phyloP scores from a whole-genome alignment of 2,797 vertebrate species.

The Lagocephalus sceleratus region DNA sequence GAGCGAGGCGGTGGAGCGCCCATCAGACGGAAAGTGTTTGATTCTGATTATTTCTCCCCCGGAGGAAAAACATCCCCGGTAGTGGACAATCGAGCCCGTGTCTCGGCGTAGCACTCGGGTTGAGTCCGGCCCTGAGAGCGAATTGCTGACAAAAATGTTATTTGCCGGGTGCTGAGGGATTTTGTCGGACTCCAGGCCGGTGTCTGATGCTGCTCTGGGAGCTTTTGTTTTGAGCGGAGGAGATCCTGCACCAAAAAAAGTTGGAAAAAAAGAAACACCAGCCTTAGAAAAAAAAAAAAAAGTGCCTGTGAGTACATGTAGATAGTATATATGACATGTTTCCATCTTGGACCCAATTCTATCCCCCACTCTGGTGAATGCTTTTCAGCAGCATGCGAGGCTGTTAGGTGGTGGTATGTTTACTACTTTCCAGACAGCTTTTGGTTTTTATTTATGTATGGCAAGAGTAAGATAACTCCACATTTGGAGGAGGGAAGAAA shows the following conservation, averaged over 20 bases:
- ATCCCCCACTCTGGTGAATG: neutral
- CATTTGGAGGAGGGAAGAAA: neutral
- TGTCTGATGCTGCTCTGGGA: constrained; percentile 18
- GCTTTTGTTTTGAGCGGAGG: constrained; percentile 27
- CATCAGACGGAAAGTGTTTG: constrained; percentile 14
- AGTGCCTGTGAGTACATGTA: neutral
- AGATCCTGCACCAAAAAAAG: constrained; percentile 22
- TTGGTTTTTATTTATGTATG: neutral
- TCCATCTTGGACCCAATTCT: constrained; percentile 3
- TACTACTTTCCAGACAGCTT: neutral
- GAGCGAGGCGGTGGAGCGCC: neutral
- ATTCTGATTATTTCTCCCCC: constrained; percentile 8
- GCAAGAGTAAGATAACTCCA: neutral
- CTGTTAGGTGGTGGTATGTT: neutral
- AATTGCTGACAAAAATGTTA: constrained; percentile 19
- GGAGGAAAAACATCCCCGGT: constrained; percentile 18
- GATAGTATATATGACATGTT: neutral
- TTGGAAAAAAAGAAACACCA: constrained; percentile 23
- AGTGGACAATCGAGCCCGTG: constrained; percentile 12
- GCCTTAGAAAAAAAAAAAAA: constrained; percentile 10
- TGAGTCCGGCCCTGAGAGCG: constrained; percentile 15
- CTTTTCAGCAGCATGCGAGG: neutral
- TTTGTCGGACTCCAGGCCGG: constrained; percentile 25
- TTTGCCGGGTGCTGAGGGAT: constrained; percentile 23
- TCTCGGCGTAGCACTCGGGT: constrained; percentile 16